Base-by-base conservation (phyloP, 2,888 invertebrate species). In the Papilio elwesi region DNA sequence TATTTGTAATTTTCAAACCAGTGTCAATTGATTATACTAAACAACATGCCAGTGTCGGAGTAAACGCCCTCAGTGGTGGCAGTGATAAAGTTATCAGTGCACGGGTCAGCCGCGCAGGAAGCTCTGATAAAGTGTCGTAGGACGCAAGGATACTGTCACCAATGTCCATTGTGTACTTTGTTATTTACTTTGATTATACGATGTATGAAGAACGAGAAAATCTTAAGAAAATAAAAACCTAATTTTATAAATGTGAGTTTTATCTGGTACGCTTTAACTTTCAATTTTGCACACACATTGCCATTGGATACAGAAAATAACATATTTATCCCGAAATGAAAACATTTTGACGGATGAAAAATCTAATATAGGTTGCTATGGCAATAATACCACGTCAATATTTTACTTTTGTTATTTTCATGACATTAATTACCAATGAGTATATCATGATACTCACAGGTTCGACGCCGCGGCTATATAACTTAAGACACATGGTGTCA, bases 21-120 rank as follows among this genome's bases (percentile, higher is more conserved):
- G 26, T 43, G 9, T 36, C 38, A 59, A 43, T 43, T 9, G 43
- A 9, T 43, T 43, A 43, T 6, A 43, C 43, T 43, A 62, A 62
- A 62, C 59, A 62, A 38, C 26, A 57, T 8, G n/a, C n/a, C 43
- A 43, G 43, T 62, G 59, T 6, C 57, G 57, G 59, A 62, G 59
- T 62, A 43, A 62, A 62, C 43, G 59, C 38, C n/a, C 59, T n/a
- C 38, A 38, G 43, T 43, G 43, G 47, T 26, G 10, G 48, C 55
- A 57, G 49, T 64, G 72, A 74, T 74, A 74, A 64, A 53, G 74
- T 70, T 67, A 74, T 74, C 74, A 59, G 55, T 38, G 59, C 15
- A 4, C 55, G 72, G 72, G 74, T 72, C 72, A 67, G 59, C 12
- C 66, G 12, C 72, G 66, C 72, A 72, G 74, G 74, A 74, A 62